Conservation (phyloP, 2,797 vertebrate genomes). For the Falco biarmicus region DNA sequence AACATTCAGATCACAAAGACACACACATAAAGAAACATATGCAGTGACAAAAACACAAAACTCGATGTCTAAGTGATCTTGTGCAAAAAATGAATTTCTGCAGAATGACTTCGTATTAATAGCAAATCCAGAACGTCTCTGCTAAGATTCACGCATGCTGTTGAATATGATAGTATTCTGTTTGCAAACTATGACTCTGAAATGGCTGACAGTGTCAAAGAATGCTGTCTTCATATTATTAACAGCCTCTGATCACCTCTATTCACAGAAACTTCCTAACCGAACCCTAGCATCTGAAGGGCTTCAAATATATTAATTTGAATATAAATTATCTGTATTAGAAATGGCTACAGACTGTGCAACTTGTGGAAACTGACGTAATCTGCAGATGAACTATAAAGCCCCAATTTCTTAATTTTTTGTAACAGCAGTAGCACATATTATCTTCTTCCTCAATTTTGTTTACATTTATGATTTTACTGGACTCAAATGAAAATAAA, state of each 20-base stretch:
- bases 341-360: neutral
- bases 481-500: neutral
- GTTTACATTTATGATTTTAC: neutral
- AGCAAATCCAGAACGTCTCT: neutral
- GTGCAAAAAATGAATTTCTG: neutral
- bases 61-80: neutral
- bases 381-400: neutral
- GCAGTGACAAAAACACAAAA: neutral
- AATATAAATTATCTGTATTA: neutral
- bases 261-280: neutral
- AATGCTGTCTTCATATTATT: neutral
- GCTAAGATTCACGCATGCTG: neutral
- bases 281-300: neutral
- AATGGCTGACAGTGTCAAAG: neutral
- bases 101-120: neutral
- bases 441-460: neutral
- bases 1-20: neutral
- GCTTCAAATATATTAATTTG: neutral
- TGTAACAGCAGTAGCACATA: neutral
- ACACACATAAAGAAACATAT: neutral
- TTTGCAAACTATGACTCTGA: neutral
- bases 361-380: neutral
- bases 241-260: neutral
- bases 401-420: neutral
- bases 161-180: neutral